phyloP scores from a whole-genome alignment of 2,113 vertebrate genomes.

The Paramormyrops kingsleyae region DNA sequence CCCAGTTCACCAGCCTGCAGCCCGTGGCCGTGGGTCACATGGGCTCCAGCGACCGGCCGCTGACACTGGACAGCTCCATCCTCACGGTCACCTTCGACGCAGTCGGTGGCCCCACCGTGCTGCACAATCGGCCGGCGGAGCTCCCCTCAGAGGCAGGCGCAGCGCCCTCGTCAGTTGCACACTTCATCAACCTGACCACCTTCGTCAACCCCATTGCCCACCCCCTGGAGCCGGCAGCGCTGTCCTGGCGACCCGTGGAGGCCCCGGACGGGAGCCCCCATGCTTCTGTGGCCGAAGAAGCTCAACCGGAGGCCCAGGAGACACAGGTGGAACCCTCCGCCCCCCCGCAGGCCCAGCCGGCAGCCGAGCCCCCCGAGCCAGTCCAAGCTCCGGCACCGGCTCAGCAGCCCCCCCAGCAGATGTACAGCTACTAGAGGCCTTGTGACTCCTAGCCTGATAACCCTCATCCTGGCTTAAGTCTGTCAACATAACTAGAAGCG shows the following conservation, averaged over 20 bases:
- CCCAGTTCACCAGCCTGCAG: conserved; percentile 90
- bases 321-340: conserved; percentile 51
- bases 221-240: conserved; percentile 75
- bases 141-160: conserved; percentile 64
- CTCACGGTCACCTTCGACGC: conserved; percentile 93
- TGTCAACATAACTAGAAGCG: background rate
- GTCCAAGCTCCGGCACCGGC: conserved; percentile 54
- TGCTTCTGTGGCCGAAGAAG: conserved; percentile 37
- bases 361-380: conserved; percentile 38
- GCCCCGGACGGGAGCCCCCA: conserved; percentile 56
- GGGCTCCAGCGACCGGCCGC: conserved; percentile 69
- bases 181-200: conserved; percentile 94
- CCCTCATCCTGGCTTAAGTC: background rate
- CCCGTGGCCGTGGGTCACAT: conserved; percentile 84
- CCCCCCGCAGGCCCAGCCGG: background rate
- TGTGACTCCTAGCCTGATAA: background rate
- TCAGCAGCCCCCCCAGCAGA: conserved; percentile 66
- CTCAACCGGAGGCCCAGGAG: conserved; percentile 45
- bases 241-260: conserved; percentile 78
- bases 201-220: conserved; percentile 87
- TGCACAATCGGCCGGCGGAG: conserved; percentile 81
- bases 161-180: conserved; percentile 74
- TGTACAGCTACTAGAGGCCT: conserved; percentile 80
- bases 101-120: conserved; percentile 79
- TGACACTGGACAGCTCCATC: conserved; percentile 92